Conservation (phyloP, 2,888 invertebrate genomes). For the Quadriops clusia region DNA sequence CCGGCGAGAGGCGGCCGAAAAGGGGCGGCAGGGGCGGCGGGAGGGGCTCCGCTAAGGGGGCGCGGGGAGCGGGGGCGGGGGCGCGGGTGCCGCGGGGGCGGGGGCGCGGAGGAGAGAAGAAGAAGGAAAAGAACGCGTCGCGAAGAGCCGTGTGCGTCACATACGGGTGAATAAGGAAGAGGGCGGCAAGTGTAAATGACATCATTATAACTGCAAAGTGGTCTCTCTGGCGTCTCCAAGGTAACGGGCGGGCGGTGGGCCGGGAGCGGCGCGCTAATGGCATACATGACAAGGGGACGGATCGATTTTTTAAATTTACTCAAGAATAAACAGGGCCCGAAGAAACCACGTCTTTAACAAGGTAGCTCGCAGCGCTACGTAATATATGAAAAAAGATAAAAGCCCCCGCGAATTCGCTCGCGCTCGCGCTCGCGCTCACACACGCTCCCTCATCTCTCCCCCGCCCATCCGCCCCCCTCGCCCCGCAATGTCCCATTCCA, state of each 20-base stretch:
- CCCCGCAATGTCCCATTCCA: no score
- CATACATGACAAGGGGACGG: constrained; percentile 39
- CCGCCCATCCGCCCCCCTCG: no score
- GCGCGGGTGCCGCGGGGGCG: constrained; percentile 2
- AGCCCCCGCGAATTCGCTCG: no score
- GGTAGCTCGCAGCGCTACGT: constrained; percentile 7
- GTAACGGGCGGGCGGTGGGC: constrained; percentile 31
- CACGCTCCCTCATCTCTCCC: no score
- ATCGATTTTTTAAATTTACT: constrained; percentile 41
- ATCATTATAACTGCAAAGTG: constrained; percentile 42
- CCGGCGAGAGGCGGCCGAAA: no score
- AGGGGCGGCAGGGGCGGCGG: constrained; percentile 27
- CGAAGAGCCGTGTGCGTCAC: constrained; percentile 21
- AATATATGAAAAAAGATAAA: no score
- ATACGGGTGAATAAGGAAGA: constrained; percentile 35
- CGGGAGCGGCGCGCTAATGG: constrained; percentile 32
- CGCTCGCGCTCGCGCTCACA: no score
- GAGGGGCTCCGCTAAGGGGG: constrained; percentile 19
- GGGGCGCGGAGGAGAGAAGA: constrained; percentile 9
- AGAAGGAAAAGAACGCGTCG: constrained; percentile 11
- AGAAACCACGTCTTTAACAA: constrained; percentile 18
- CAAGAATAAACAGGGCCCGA: constrained; percentile 33
- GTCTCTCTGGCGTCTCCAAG: constrained; percentile 37
- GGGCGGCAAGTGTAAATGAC: constrained; percentile 41
- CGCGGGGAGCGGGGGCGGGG: constrained; percentile 16